Percentiles rank a stretch among this genome's conserved stretches.
These are phyloP conservation scores for Phyllostomus discolor DNA, from an alignment of 2,113 vertebrate species.

Conservation along the genomic window DNA sequence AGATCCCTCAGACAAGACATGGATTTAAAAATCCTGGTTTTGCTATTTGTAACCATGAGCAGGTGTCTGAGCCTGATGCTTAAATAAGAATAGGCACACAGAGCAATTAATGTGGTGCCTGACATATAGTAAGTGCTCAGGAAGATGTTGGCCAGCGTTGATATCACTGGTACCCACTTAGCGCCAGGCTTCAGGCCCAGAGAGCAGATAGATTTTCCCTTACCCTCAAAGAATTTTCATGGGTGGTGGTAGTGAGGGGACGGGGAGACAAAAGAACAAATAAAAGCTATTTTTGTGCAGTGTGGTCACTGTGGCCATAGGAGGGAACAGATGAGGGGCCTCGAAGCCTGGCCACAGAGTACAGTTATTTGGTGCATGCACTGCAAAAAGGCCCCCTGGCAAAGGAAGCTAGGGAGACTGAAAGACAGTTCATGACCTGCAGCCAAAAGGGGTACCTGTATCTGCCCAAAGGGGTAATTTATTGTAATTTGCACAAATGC, in stretches of 20 bases:
- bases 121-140: background rate
- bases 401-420: background rate
- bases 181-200: background rate
- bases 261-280: background rate
- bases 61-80: background rate
- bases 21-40: constrained; percentile 23
- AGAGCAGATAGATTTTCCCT: background rate
- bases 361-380: background rate
- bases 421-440: background rate
- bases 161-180: background rate
- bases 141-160: background rate
- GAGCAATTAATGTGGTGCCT: background rate
- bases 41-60: constrained; percentile 1
- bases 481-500: background rate
- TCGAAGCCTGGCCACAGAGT: background rate
- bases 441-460: background rate
- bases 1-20: background rate
- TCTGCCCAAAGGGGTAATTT: background rate
- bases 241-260: background rate
- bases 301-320: constrained; percentile 5
- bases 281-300: constrained; percentile 33
- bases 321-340: background rate
- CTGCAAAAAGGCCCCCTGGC: background rate
- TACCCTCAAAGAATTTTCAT: background rate
- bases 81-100: constrained; percentile 16